Evolutionary conservation across 2,888 invertebrate species (phyloP), one percentile per base, ranked within the genome.

Genomic region (Apotomis turbidana): DNA sequence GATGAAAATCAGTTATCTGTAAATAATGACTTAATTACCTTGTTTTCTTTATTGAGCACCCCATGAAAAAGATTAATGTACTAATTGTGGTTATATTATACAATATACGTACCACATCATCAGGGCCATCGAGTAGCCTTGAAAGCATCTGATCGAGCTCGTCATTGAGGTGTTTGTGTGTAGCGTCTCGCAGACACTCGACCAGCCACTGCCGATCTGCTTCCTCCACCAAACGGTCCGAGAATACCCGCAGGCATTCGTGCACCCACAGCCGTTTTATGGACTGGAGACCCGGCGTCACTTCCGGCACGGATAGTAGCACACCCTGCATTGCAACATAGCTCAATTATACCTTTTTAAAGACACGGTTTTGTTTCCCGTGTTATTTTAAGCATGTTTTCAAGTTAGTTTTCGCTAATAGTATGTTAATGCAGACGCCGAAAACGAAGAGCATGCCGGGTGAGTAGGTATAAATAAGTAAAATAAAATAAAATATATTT

Each of bases 191-290:
- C 0, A 98, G 87, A 74, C 96, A 96, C 4, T 90, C 85, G 75
- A 97, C 96, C n/a, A 99, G 91, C 98, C 98, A 98, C 64, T 93
- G 90, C 5, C 97, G 94, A 85, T 99, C 99, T 0, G 80, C 75
- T 13, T 97, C 96, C 79, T 98, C 98, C 0, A 97, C 96, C 74
- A 99, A 94, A 66, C 99, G 96, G 90, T 99, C 99, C 73, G 97
- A 97, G 87, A 98, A 99, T 0, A 99, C 98, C 3, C 99, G 95
- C 75, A 98, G 92, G 46, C 98, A 96, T 92, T 99, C 99, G 85
- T 99, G 99, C 0, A 98, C 96, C 99, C 99, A 99, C 0, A 99
- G 93, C 68, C 98, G 94, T 81, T 98, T 98, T 95, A 99, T 97
- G 0, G 97, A 96, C 61, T 95, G 94, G 41, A 97, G 90, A 77